Conservation (phyloP, 92 coral and sea anemone genomes). For the Paragorgia papillata region DNA sequence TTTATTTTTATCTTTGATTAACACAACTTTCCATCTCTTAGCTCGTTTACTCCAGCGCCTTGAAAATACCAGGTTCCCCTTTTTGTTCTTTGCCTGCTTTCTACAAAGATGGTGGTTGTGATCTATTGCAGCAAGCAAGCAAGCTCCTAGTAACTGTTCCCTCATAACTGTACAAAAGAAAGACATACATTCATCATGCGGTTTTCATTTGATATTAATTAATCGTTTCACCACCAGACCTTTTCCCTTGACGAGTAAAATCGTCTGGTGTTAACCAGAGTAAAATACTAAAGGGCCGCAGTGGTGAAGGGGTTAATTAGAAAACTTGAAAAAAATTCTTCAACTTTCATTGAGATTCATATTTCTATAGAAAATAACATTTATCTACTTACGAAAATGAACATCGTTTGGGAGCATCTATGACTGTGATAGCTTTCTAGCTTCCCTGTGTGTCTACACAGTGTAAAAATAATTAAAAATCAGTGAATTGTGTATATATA, state of each 20-base stretch:
- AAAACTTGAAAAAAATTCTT: too few relatives aligned
- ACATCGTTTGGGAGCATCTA: constrained; percentile 27
- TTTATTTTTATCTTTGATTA: constrained; percentile 20
- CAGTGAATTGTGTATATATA: too few relatives aligned
- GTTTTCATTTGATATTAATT: not conserved
- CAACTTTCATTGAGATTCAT: too few relatives aligned
- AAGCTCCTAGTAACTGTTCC: not conserved
- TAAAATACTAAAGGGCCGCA: not conserved
- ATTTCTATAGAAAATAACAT: not conserved
- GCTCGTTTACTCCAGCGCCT: not conserved
- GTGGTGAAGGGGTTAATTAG: too few relatives aligned
- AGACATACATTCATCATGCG: not conserved
- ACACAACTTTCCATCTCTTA: constrained; percentile 30
- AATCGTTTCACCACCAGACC: too few relatives aligned
- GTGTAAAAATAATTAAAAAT: too few relatives aligned
- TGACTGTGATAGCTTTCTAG: constrained; percentile 46
- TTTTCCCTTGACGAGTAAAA: too few relatives aligned
- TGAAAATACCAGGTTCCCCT: constrained; percentile 8
- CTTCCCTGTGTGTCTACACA: constrained; percentile 33
- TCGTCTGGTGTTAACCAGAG: too few relatives aligned
- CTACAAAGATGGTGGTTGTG: constrained; percentile 26
- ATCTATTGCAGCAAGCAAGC: constrained; percentile 25
- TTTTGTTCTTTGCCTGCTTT: constrained; percentile 8
- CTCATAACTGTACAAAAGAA: not conserved
- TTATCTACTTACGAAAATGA: constrained; percentile 4